Evolutionary conservation across 1,140 invertebrate species (phyloP).

Genomic region (Ectropis grisescens): DNA sequence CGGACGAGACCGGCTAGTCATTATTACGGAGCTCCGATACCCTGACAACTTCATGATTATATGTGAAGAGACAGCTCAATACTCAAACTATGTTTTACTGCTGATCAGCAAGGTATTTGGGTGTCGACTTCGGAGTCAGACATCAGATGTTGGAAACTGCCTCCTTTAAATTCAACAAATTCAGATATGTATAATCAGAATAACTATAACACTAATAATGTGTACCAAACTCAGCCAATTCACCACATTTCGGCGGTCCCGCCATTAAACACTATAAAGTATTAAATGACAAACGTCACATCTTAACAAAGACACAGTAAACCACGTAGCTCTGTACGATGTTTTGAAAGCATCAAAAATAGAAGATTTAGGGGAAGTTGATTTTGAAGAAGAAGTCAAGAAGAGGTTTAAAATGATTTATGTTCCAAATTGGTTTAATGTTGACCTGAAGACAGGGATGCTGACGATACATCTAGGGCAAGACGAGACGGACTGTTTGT

Average conservation of each 20-base stretch:
- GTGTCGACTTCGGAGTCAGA: slow-evolving; percentile 90
- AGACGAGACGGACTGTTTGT: slow-evolving; percentile 98
- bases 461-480: slow-evolving; percentile 96
- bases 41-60: slow-evolving; percentile 87
- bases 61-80: slow-evolving; percentile 96
- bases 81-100: slow-evolving; percentile 91
- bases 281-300: slow-evolving; percentile 96
- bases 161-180: slow-evolving; percentile 53
- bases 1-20: slow-evolving; percentile 91
- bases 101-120: slow-evolving; percentile 93
- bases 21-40: slow-evolving; percentile 94
- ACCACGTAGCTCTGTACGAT: slow-evolving; percentile 97
- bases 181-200: slow-evolving; percentile 59
- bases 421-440: slow-evolving; percentile 99
- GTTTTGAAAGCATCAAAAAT: slow-evolving; percentile 94
- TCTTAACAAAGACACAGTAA: slow-evolving; percentile 96
- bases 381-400: slow-evolving; percentile 97
- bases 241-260: slow-evolving; percentile 82
- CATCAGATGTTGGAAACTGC: slow-evolving; percentile 76
- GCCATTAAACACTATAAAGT: slow-evolving; percentile 94
- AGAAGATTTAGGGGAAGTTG: slow-evolving; percentile 90
- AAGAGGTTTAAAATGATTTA: slow-evolving; percentile 93
- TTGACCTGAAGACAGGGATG: slow-evolving; percentile 99
- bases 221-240: slow-evolving; percentile 56
- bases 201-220: slow-evolving; percentile 60